Conservation (phyloP, 2,113 vertebrate genomes). For the Orthonyx spaldingii region DNA sequence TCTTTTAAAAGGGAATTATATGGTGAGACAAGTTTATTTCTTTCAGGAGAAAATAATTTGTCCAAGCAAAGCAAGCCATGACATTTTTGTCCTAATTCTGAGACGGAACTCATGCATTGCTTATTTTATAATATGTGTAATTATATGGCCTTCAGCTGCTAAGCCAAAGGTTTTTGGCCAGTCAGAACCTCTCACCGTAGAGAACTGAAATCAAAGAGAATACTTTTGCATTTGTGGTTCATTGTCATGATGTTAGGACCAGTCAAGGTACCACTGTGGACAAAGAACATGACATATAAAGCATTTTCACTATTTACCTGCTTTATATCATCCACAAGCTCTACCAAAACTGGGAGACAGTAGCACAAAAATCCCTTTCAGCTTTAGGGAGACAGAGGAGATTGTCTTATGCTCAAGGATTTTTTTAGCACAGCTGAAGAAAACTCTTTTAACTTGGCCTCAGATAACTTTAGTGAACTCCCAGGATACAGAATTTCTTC, state of each 20-base stretch:
- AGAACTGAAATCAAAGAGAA: not conserved
- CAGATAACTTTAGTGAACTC: slow-evolving; percentile 12
- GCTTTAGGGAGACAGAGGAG: not conserved
- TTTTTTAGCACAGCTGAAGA: not conserved
- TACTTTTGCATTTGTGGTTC: not conserved
- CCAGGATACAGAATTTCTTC: not conserved
- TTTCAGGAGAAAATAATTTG: not conserved
- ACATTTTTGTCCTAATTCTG: not conserved
- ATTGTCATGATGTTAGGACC: not conserved
- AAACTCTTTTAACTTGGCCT: not conserved
- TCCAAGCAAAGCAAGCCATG: not conserved
- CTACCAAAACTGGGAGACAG: not conserved
- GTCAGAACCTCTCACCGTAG: not conserved
- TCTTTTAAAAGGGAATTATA: not conserved
- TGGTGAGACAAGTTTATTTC: not conserved
- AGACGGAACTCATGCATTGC: not conserved
- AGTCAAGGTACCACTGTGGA: not conserved
- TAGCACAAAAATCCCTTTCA: not conserved
- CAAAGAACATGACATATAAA: not conserved
- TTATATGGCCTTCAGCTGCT: not conserved
- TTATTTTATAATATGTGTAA: not conserved
- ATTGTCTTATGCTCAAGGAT: not conserved
- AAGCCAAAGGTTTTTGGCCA: not conserved
- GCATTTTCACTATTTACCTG: not conserved
- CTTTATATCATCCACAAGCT: not conserved